Evolutionary conservation across 1,140 invertebrate species (phyloP), one percentile per base, ranked within the genome.

Genomic region (Ruditapes philippinarum): DNA sequence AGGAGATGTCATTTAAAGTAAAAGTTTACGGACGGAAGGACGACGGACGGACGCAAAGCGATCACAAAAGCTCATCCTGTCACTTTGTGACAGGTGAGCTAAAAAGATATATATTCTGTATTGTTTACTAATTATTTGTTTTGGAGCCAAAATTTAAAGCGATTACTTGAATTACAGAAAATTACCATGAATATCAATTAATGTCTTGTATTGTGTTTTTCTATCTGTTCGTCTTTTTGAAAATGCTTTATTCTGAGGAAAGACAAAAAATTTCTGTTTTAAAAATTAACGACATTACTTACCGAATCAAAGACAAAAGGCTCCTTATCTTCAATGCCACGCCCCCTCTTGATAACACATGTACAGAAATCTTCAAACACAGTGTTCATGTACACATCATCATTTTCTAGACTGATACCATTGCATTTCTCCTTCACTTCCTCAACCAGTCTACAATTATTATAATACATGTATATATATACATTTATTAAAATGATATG

Each of bases 311-410:
- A 98, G 9, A 96, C 95, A 28, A 98, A 96, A 3, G 96, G 91
- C 74, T 95, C 94, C 86, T 95, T 93, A 40, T 94, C 94, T 65
- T 95, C 65, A 31, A 96, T 97, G 1, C 98, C 98, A 87, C 98
- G 96, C 22, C 96, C 95, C 90, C 97, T 97, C 0, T 97, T 91
- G 0, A 98, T 96, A 0, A 98, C 97, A 7, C 96, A 96, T 36
- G 96, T 96, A 22, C 96, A 96, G 92, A 99, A 98, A 88, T 99
- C 98, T 22, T 97, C 96, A 94, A 99, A 99, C 0, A 97, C 97
- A 0, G 98, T 98, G 7, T 98, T 97, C 98, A 99, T 98, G 93
- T 99, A 99, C 0, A 99, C 97, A 91, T 99, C 98, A 92, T 98
- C 98, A 94, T 98, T 99, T 94, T 98, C 97, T 11, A 99, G 94